A percentile compares a stretch with the other conserved stretches of the same genome.
phyloP scores from a whole-genome alignment of 2,888 invertebrate genomes.

The Nomada fucata region DNA sequence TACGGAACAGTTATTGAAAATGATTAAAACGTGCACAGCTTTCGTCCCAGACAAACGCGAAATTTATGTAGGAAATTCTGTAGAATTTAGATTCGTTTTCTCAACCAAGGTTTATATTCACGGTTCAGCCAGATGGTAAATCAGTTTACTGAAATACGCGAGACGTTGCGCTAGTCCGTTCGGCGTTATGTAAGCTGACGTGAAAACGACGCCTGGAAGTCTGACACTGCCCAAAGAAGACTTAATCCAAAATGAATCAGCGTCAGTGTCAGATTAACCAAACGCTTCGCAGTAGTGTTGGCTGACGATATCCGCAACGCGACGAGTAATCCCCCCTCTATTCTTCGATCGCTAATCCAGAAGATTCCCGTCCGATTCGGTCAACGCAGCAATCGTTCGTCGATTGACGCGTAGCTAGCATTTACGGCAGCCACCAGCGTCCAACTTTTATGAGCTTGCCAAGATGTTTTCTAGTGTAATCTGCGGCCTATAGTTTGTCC shows the following conservation, averaged over 20 bases:
- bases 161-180: conserved; percentile 14
- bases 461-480: conserved; percentile 23
- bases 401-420: conserved; percentile 54
- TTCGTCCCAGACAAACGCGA: too few species aligned
- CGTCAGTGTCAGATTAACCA: conserved; percentile 67
- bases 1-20: too few species aligned
- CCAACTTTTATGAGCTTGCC: conserved; percentile 60
- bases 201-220: conserved; percentile 27
- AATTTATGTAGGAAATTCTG: too few species aligned
- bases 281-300: conserved; percentile 50
- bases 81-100: too few species aligned
- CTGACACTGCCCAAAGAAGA: conserved; percentile 47
- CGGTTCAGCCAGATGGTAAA: neutral
- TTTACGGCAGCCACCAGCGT: conserved; percentile 55
- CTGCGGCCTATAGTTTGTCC: neutral
- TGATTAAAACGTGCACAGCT: too few species aligned
- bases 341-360: conserved; percentile 44
- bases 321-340: conserved; percentile 55
- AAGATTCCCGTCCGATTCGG: conserved; percentile 31
- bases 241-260: conserved; percentile 68
- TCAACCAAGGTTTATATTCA: neutral
- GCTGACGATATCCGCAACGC: conserved; percentile 22
- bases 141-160: conserved; percentile 18
- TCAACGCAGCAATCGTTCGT: conserved; percentile 61
- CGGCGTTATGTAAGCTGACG: conserved; percentile 29